A percentile compares a stretch with the other conserved stretches of the same genome.
Conservation (phyloP, 2,797 vertebrate genomes). For the Channallabes apus region DNA sequence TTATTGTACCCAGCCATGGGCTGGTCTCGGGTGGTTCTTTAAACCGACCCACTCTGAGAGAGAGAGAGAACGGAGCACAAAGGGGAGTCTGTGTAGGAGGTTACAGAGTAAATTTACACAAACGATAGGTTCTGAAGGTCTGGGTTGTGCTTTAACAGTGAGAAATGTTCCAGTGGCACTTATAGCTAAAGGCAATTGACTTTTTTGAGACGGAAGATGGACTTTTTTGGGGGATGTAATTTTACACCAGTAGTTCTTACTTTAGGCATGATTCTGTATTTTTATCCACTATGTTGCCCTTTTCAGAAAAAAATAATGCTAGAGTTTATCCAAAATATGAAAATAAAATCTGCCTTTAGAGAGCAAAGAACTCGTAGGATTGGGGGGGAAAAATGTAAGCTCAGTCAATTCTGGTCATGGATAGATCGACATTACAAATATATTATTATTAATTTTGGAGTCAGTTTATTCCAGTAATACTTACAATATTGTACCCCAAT, state of each 20-base stretch:
- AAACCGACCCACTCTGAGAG: conserved; percentile 43
- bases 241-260: neutral
- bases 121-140: conserved; percentile 6
- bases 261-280: neutral
- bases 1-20: conserved; percentile 51
- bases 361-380: neutral
- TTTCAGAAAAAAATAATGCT: neutral
- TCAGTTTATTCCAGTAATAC: neutral
- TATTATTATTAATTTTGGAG: too few relatives aligned
- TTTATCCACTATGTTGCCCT: neutral
- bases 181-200: neutral
- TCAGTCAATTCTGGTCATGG: neutral
- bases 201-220: neutral
- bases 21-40: conserved; percentile 48
- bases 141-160: neutral
- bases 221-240: neutral
- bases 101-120: conserved; percentile 22
- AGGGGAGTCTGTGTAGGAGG: conserved; percentile 47
- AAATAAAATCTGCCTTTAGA: neutral
- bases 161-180: neutral
- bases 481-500: neutral
- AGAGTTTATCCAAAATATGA: neutral
- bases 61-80: conserved; percentile 36
- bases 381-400: neutral
- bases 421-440: too few relatives aligned